A percentile compares a stretch with the other conserved stretches of the same genome.
These are phyloP conservation scores for Okapia johnstoni DNA, from an alignment of 2,113 vertebrate genomes.

Conservation along the genomic window DNA sequence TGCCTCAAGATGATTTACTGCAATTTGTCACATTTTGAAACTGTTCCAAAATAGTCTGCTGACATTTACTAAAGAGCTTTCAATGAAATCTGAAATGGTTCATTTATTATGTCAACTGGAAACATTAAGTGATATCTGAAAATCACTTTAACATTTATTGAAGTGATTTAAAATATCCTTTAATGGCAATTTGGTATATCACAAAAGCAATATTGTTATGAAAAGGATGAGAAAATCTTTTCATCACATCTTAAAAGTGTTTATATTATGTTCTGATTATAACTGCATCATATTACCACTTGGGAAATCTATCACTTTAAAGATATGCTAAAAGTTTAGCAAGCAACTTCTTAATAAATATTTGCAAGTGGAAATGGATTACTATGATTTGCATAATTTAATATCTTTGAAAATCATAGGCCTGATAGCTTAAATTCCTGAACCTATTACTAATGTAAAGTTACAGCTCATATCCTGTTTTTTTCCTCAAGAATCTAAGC, in stretches of 20 bases:
- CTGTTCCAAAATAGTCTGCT: slow-evolving; percentile 75
- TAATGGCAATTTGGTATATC: slow-evolving; percentile 74
- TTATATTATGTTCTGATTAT: slow-evolving; percentile 42
- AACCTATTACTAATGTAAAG: neutral
- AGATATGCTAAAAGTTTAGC: slow-evolving; percentile 26
- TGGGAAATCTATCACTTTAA: slow-evolving; percentile 62
- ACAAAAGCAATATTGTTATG: slow-evolving; percentile 71
- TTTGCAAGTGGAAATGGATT: neutral
- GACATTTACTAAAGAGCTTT: slow-evolving; percentile 79
- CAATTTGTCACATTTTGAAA: slow-evolving; percentile 79
- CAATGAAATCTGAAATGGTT: slow-evolving; percentile 78
- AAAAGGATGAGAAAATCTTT: slow-evolving; percentile 73
- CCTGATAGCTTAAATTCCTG: neutral
- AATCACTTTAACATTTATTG: slow-evolving; percentile 79
- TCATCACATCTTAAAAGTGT: slow-evolving; percentile 70
- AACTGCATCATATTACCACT: neutral
- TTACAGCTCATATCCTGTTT: neutral
- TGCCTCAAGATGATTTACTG: slow-evolving; percentile 69
- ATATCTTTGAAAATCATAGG: slow-evolving; percentile 23
- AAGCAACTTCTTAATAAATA: slow-evolving; percentile 47
- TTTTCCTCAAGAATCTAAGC: neutral
- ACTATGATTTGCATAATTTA: slow-evolving; percentile 7
- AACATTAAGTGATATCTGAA: slow-evolving; percentile 81
- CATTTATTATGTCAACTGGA: slow-evolving; percentile 81
- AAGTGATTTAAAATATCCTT: slow-evolving; percentile 77